These are phyloP conservation scores for Cydia amplana DNA, from an alignment of 1,140 invertebrate genomes.

Conservation along the genomic window DNA sequence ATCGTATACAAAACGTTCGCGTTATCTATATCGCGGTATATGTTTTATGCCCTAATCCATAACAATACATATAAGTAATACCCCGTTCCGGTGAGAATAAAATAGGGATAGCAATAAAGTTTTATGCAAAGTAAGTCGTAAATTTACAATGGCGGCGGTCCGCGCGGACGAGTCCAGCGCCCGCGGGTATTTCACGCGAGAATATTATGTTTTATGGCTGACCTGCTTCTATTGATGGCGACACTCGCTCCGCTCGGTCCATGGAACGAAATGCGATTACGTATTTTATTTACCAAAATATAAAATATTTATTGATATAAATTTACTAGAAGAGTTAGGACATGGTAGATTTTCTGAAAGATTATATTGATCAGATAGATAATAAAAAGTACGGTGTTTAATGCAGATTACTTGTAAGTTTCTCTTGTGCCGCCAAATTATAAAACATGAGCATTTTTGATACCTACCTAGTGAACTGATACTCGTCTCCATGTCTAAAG, in stretches of 20 bases:
- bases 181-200: conserved; percentile 4
- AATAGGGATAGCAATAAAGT: conserved; percentile 5
- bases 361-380: no score
- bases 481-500: no score
- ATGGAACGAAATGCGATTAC: background rate
- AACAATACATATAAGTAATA: background rate
- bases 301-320: no score
- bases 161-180: background rate
- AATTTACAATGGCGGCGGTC: conserved; percentile 20
- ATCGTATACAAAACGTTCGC: no score
- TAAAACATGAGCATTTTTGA: no score
- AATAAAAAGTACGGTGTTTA: no score
- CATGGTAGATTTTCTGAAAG: no score
- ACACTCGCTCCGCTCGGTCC: background rate
- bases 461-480: no score
- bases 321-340: no score
- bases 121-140: conserved; percentile 29
- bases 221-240: background rate
- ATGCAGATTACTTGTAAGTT: no score
- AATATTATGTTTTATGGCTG: conserved; percentile 26
- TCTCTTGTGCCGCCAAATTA: no score
- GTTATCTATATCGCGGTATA: background rate
- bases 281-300: background rate
- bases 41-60: background rate
- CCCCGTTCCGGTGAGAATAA: background rate